Base-by-base conservation (phyloP, 2,113 vertebrate genomes). In the Taurulus bubalis region DNA sequence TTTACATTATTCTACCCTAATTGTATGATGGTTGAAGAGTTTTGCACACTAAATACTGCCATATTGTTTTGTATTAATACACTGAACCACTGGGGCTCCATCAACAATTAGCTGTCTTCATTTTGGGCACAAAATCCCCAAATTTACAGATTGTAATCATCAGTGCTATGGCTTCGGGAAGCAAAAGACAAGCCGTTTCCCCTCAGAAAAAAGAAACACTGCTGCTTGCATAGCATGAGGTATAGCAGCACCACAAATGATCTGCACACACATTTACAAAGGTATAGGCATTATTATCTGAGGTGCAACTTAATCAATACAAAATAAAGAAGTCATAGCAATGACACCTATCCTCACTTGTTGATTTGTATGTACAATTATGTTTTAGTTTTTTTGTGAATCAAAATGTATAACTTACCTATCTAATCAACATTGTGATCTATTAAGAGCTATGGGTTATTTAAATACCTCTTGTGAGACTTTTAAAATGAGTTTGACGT, bases 1-100 rank as follows among this genome's bases (percentile, higher is more conserved):
- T 79, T 79, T 80, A 82, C 82, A 85, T 11, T 55, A 75, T 38
- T 85, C 66, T 83, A 60, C 38, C 36, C 70, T 79, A 87, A 74
- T 63, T 68, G 59, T 86, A 63, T 80, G 78, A 81, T 82, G 84
- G 47, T 81, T 47, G 38, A 89, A 68, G 76, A 22, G 55, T 82
- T 91, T 86, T 86, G 85, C 82, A 90, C 71, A 86, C 89, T 85
- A 94, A 96, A 96, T 95, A 96, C 95, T 96, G 95, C 88, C 84
- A 67, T 62, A 78, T 87, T 92, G 84, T 93, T 94, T 85, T 47
- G 77, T 83, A 89, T 92, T 90, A 94, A 94, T 89, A 94, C 91
- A 88, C 79, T 73, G 76, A 88, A 91, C 76, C 81, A 63, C 71
- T 36, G 32, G 63, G 82, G 84, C 75, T 88, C 58, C 56, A 49